Evolutionary conservation across 2,888 invertebrate species (phyloP).

Genomic region (Frankliniella fusca): DNA sequence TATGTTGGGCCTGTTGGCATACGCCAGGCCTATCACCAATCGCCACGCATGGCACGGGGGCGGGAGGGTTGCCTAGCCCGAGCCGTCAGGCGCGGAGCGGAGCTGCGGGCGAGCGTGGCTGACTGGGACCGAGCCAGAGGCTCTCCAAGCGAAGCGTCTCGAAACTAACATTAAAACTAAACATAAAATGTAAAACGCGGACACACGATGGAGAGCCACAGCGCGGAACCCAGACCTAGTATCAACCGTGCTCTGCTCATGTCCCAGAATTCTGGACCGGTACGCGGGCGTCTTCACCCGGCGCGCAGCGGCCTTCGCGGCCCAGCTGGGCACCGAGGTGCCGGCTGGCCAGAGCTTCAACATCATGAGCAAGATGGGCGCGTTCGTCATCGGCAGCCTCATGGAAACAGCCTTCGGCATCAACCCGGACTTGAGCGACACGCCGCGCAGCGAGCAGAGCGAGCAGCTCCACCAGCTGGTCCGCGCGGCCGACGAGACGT

Average conservation of each 20-base stretch:
- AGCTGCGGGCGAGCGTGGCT: too few species aligned
- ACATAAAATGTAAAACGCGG: too few species aligned
- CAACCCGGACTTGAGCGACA: background rate
- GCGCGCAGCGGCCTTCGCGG: conserved; percentile 1
- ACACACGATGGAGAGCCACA: too few species aligned
- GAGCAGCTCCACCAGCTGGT: background rate
- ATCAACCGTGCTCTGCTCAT: too few species aligned
- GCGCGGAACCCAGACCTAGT: too few species aligned
- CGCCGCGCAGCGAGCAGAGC: background rate
- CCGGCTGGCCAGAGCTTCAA: background rate
- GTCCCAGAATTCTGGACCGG: background rate
- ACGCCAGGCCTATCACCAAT: background rate
- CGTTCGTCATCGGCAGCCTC: background rate
- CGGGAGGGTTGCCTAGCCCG: background rate
- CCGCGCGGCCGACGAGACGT: background rate
- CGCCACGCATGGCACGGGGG: too few species aligned
- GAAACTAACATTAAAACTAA: too few species aligned
- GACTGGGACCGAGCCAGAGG: too few species aligned
- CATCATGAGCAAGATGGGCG: background rate
- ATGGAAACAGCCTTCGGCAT: conserved; percentile 8
- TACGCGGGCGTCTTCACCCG: background rate
- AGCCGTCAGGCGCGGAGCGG: too few species aligned
- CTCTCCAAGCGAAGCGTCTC: too few species aligned
- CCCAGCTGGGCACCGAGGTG: background rate
- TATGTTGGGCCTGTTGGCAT: too few species aligned